Base-by-base conservation (phyloP, 2,113 vertebrate genomes). In the Salvelinus namaycush region DNA sequence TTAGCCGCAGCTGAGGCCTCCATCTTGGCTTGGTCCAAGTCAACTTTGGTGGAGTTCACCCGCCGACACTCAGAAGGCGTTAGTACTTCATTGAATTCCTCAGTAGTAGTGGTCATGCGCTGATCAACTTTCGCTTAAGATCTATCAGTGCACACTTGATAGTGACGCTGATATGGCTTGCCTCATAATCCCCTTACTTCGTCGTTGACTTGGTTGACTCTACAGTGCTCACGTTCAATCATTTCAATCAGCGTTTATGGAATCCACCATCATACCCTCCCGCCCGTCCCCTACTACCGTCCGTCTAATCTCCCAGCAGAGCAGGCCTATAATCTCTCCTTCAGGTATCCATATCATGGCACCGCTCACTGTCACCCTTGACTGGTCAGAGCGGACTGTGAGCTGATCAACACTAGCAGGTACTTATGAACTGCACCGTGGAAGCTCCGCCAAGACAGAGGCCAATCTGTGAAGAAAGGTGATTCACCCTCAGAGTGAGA, bases 1-100 rank as follows among this genome's bases (percentile, higher is more conserved):
- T 88, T 84, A 75, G 70, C 75, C 83, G 83, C 91, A 90, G 91
- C 91, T 90, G 90, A 93, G 89, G 87, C 86, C 89, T 88, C 77
- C 70, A 81, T 89, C 84, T 91, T 88, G 91, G 89, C 88, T 87
- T 81, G 75, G 89, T 83, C 84, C 86, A 78, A 64, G 79, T 87
- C 86, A 92, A 91, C 91, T 92, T 91, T 88, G 85, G 87, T 48
- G 84, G 86, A 89, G 88, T 91, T 90, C 84, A 84, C 81, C 57
- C 34, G 39, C 18, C 66, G 18, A 14, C 59, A 62, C 59, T 54
- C 51, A 62, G 54, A 57, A 57, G 54, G 54, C 54, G 26, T 26
- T 26, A 57, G 39, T 44, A 62, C 59, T 24, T 54, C 14, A 54
- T 22, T n/a, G 7, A 62, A 62, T n/a, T 62, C n/a, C 59, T 22